Percentiles rank a stretch among this genome's conserved stretches.
Conservation (phyloP, 37 sponge, comb jelly and placozoan genomes). For the Lycopodina hypogea region DNA sequence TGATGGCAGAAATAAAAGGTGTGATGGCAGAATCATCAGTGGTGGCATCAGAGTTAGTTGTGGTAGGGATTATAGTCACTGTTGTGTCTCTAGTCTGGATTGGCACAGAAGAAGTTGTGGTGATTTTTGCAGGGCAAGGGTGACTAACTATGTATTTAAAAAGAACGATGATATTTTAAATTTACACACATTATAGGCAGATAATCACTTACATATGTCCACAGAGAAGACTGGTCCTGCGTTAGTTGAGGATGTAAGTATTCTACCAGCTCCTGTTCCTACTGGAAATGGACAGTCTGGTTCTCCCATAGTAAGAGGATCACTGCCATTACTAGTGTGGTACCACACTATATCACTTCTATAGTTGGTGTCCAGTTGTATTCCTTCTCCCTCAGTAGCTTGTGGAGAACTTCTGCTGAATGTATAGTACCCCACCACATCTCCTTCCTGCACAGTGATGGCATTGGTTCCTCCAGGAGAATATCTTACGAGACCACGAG, state of each 20-base stretch:
- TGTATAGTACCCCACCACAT: constrained; percentile 41
- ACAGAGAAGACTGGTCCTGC: constrained; percentile 10
- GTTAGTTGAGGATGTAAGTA: not conserved
- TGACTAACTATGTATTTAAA: too few relatives aligned
- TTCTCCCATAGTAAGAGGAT: not conserved
- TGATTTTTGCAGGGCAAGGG: too few relatives aligned
- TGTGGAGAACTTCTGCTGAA: not conserved
- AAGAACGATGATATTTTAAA: too few relatives aligned
- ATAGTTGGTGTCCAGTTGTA: not conserved
- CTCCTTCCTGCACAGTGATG: constrained; percentile 39
- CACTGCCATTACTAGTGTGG: not conserved
- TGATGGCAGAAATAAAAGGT: too few relatives aligned
- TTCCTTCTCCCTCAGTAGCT: not conserved
- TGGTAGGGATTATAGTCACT: too few relatives aligned
- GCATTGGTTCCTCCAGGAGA: not conserved
- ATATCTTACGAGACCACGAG: not conserved
- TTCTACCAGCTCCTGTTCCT: constrained; percentile 3
- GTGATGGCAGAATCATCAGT: too few relatives aligned
- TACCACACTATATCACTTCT: constrained; percentile 10
- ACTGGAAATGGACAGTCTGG: constrained; percentile 19
- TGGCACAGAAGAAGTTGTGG: too few relatives aligned
- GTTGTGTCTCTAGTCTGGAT: too few relatives aligned
- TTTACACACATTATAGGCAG: too few relatives aligned
- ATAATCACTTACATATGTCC: not conserved
- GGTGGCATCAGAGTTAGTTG: too few relatives aligned